phyloP scores from a whole-genome alignment of 2,113 vertebrate genomes.

The Lasiurus borealis region DNA sequence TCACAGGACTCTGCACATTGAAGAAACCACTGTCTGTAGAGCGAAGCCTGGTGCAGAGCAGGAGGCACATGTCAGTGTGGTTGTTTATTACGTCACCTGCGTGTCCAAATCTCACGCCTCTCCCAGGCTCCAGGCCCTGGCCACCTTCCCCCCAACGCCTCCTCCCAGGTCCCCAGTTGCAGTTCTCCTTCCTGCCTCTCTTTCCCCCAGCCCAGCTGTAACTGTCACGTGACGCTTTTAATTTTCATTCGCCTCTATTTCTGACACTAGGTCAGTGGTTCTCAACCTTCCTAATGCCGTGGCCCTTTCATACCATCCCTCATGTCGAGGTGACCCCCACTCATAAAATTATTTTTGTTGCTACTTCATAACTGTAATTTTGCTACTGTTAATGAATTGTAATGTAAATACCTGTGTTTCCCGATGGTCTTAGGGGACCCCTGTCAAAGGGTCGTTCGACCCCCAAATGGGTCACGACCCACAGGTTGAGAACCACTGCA shows the following conservation, averaged over 20 bases:
- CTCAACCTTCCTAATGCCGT: too few species aligned
- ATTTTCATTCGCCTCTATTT: not conserved
- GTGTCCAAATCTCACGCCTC: not conserved
- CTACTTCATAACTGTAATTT: too few species aligned
- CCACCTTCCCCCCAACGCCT: not conserved
- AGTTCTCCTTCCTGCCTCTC: not conserved
- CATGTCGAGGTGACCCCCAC: too few species aligned
- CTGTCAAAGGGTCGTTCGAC: too few species aligned
- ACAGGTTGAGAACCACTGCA: too few species aligned
- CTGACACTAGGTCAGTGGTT: not conserved
- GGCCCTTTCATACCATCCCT: too few species aligned
- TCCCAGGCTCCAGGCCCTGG: not conserved
- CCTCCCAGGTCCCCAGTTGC: not conserved
- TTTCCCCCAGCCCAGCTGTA: not conserved
- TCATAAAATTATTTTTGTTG: too few species aligned
- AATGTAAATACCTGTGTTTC: too few species aligned
- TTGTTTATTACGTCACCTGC: not conserved
- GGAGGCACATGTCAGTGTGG: not conserved
- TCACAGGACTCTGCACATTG: not conserved
- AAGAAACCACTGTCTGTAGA: not conserved
- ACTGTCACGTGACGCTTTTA: not conserved
- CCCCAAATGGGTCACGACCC: too few species aligned
- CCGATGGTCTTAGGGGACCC: too few species aligned
- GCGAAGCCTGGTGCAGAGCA: not conserved
- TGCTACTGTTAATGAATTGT: too few species aligned